Percentiles rank a stretch among this genome's conserved stretches.
Evolutionary conservation across 2,888 invertebrate genomes (phyloP).

Genomic region (Criorhina ranunculi): DNA sequence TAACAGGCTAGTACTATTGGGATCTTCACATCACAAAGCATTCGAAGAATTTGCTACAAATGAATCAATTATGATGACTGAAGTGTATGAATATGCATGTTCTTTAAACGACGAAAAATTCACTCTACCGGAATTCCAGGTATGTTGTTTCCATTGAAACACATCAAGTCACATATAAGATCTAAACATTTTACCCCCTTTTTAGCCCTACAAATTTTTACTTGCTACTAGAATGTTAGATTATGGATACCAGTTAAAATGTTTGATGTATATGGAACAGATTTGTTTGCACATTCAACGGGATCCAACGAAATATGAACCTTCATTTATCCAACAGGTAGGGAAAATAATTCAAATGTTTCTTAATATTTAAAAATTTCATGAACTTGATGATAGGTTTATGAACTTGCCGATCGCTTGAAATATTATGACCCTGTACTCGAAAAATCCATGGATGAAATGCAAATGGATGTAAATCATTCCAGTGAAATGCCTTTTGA

Average conservation of each 20-base stretch:
- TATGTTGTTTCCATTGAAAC: conserved; percentile 79
- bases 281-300: conserved; percentile 89
- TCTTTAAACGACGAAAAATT: conserved; percentile 91
- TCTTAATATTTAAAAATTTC: too few species aligned
- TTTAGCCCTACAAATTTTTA: conserved; percentile 93
- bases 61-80: conserved; percentile 96
- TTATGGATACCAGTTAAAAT: conserved; percentile 91
- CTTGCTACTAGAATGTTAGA: conserved; percentile 92
- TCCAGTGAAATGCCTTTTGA: conserved; percentile 79
- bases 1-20: conserved; percentile 91
- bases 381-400: conserved; percentile 80
- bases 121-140: conserved; percentile 90
- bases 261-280: conserved; percentile 93
- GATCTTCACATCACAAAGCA: conserved; percentile 88
- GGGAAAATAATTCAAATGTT: not conserved
- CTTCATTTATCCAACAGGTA: conserved; percentile 86
- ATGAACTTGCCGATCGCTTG: conserved; percentile 86
- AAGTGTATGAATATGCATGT: conserved; percentile 97
- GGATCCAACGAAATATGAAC: conserved; percentile 86
- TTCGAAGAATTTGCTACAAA: conserved; percentile 90
- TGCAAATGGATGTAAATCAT: conserved; percentile 80
- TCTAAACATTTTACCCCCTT: conserved; percentile 66
- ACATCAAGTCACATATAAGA: conserved; percentile 9
- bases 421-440: conserved; percentile 89
- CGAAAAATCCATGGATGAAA: conserved; percentile 82